Evolutionary conservation across 2,888 invertebrate species (phyloP).

Genomic region (Hemithea aestivaria): DNA sequence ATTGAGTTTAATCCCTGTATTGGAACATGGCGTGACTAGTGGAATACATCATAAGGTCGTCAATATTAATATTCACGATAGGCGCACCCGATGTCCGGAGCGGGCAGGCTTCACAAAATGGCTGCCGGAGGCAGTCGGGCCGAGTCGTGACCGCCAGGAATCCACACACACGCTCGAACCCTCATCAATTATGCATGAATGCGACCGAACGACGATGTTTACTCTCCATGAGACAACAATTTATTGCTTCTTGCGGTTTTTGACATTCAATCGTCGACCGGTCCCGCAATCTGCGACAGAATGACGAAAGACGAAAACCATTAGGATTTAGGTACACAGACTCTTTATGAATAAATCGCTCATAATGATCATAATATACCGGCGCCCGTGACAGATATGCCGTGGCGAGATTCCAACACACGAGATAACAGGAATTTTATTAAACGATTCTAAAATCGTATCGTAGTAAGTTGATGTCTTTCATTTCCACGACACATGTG

Average conservation of each 20-base stretch:
- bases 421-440: constrained; percentile 15
- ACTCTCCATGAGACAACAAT: constrained; percentile 74
- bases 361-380: constrained; percentile 22
- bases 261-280: constrained; percentile 67
- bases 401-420: constrained; percentile 25
- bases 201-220: constrained; percentile 74
- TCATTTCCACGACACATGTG: not conserved
- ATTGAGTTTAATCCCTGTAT: constrained; percentile 39
- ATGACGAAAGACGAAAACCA: constrained; percentile 62
- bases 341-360: constrained; percentile 34
- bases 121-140: constrained; percentile 64
- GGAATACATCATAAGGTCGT: constrained; percentile 51
- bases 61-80: constrained; percentile 69
- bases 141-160: constrained; percentile 74
- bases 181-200: constrained; percentile 79
- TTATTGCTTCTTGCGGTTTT: constrained; percentile 76
- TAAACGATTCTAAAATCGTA: constrained; percentile 3
- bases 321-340: constrained; percentile 40
- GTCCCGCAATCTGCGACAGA: constrained; percentile 38
- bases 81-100: constrained; percentile 55
- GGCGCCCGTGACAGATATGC: constrained; percentile 24
- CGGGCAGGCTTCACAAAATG: constrained; percentile 72
- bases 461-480: not conserved
- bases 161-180: constrained; percentile 69
- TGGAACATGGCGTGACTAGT: constrained; percentile 40